phyloP scores from a whole-genome alignment of 2,888 invertebrate species.

The Catocala fraxini region DNA sequence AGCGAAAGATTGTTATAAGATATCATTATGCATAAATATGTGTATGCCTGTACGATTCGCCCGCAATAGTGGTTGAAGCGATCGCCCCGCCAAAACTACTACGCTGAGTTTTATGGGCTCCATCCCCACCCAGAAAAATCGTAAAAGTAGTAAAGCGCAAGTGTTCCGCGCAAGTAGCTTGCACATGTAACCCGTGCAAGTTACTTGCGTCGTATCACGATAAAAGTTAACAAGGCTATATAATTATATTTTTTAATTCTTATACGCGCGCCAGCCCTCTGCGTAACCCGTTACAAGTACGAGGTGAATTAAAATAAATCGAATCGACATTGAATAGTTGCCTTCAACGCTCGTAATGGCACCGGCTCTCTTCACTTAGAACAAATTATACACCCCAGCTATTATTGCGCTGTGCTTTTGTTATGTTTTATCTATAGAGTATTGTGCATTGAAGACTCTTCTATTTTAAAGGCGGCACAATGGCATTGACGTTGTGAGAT shows the following conservation, averaged over 20 bases:
- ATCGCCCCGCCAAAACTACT: too few relatives aligned
- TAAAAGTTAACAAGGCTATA: too few relatives aligned
- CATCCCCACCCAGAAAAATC: too few relatives aligned
- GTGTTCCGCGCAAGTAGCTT: too few relatives aligned
- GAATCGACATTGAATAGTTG: constrained; percentile 64
- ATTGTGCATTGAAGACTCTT: constrained; percentile 6
- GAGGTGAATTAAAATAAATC: constrained; percentile 68
- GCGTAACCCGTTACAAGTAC: constrained; percentile 29
- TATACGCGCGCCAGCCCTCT: constrained; percentile 31
- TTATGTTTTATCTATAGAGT: constrained; percentile 6
- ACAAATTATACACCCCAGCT: constrained; percentile 29
- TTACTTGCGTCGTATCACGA: too few relatives aligned
- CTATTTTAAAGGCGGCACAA: not conserved
- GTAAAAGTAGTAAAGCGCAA: too few relatives aligned
- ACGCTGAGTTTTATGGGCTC: too few relatives aligned
- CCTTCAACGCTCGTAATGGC: constrained; percentile 44
- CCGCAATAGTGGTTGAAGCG: too few relatives aligned
- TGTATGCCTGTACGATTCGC: too few relatives aligned
- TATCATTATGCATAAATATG: too few relatives aligned
- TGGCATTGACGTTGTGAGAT: not conserved
- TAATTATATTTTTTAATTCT: not conserved
- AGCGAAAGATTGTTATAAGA: too few relatives aligned
- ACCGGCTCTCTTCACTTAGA: constrained; percentile 18
- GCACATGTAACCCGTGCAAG: too few relatives aligned
- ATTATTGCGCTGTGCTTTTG: constrained; percentile 15